These are phyloP conservation scores for Indicator indicator DNA, from an alignment of 2,113 vertebrate genomes.

Conservation along the genomic window DNA sequence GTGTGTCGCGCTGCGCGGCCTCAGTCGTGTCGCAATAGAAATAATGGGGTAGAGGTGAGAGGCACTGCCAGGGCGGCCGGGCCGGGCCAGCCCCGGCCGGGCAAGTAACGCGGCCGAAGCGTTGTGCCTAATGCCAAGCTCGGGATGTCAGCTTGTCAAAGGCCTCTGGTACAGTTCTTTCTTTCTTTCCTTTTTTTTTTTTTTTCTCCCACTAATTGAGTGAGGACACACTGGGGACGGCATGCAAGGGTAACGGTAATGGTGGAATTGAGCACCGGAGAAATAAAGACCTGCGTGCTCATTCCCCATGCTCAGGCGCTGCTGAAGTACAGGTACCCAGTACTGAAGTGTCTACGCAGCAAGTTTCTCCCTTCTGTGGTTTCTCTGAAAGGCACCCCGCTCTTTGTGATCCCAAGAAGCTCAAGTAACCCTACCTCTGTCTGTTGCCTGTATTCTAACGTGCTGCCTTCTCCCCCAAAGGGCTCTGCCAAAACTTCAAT, in stretches of 20 bases:
- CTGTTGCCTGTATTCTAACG: not conserved
- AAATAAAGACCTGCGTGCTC: not conserved
- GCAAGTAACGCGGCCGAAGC: not conserved
- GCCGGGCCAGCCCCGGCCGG: not conserved
- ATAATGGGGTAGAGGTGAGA: not conserved
- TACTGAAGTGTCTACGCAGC: not conserved
- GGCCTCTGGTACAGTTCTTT: not conserved
- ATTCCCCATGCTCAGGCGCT: not conserved
- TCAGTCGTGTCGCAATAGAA: not conserved
- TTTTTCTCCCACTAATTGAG: not conserved
- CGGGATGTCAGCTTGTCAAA: not conserved
- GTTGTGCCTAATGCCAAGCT: not conserved
- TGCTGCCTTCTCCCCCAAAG: not conserved
- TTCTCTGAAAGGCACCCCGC: not conserved
- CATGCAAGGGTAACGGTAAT: not conserved
- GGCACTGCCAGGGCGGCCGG: too few relatives aligned
- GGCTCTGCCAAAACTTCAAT: not conserved
- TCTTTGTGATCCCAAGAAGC: not conserved
- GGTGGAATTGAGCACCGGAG: not conserved
- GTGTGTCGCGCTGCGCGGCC: not conserved
- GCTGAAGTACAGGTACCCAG: not conserved
- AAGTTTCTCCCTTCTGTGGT: not conserved
- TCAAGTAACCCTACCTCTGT: not conserved
- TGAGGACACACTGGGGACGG: not conserved
- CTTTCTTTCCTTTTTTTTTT: not conserved